These are phyloP conservation scores for Hesperia comma DNA, from an alignment of 2,888 invertebrate genomes.

Conservation along the genomic window DNA sequence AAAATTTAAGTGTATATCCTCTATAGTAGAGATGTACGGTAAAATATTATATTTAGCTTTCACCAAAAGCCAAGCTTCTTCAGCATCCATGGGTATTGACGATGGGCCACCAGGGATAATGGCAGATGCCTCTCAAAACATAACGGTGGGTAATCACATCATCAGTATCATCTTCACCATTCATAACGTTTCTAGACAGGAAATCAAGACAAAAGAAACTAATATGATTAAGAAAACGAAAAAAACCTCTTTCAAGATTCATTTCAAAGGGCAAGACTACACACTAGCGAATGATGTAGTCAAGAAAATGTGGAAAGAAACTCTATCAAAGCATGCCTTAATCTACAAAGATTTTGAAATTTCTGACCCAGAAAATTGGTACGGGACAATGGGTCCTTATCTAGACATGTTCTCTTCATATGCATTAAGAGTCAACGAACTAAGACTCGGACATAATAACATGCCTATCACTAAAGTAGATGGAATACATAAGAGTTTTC, in stretches of 20 bases:
- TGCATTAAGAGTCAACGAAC: constrained; percentile 39
- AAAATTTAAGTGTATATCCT: background rate
- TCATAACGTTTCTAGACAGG: constrained; percentile 3
- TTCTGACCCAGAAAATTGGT: constrained; percentile 39
- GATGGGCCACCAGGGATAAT: too few relatives aligned
- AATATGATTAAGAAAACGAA: constrained; percentile 7
- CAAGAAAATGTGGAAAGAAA: background rate
- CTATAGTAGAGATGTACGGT: background rate
- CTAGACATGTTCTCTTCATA: constrained; percentile 42
- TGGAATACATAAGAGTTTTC: constrained; percentile 43
- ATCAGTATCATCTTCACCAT: constrained; percentile 34
- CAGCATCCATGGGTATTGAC: too few relatives aligned
- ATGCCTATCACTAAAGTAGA: constrained; percentile 43
- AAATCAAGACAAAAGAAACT: background rate
- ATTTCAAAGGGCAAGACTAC: constrained; percentile 11
- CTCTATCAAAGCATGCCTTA: background rate
- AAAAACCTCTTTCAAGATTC: constrained; percentile 6
- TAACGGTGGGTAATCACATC: constrained; percentile 29
- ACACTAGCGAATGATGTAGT: background rate
- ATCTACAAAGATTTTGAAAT: constrained; percentile 18
- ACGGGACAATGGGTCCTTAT: constrained; percentile 34
- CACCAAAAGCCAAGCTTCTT: too few relatives aligned
- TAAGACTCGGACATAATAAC: constrained; percentile 42
- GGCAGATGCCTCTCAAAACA: too few relatives aligned
- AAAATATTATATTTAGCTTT: background rate